A percentile compares a stretch with the other conserved stretches of the same genome.
Conservation (phyloP, 2,797 vertebrate genomes). For the Sebastes ruberrimus region DNA sequence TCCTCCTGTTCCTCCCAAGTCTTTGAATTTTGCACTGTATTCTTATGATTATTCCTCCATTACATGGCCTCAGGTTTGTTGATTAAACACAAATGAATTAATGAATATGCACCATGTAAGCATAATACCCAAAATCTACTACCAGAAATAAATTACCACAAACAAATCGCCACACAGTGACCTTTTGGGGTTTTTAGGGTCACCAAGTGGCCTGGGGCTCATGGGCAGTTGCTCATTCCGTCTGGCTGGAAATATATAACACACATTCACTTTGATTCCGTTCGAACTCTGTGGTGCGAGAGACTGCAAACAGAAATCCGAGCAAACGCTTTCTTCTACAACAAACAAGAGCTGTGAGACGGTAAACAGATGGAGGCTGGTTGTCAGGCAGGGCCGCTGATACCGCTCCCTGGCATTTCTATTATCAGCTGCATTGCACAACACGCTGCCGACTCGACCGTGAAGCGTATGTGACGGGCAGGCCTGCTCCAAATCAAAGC, state of each 20-base stretch:
- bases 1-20: no score
- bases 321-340: neutral
- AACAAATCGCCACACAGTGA: neutral
- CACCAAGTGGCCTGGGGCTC: rapidly evolving
- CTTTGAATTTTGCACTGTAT: neutral
- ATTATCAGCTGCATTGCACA: neutral
- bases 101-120: neutral
- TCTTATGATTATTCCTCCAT: neutral
- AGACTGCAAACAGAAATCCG: neutral
- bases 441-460: neutral
- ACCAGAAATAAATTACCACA: neutral
- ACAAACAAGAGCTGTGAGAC: conserved; percentile 13
- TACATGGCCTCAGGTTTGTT: neutral
- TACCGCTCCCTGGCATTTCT: neutral
- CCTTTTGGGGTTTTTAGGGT: rapidly evolving
- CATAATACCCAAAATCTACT: neutral
- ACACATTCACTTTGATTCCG: neutral
- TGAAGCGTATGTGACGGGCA: neutral
- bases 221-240: neutral
- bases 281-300: neutral
- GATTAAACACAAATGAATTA: neutral
- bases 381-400: conserved; percentile 2
- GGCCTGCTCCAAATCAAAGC: neutral
- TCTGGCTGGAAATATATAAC: neutral
- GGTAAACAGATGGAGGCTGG: conserved; percentile 7